Evolutionary conservation across 1,140 invertebrate species (phyloP).

Genomic region (Aphaenogaster floridana): DNA sequence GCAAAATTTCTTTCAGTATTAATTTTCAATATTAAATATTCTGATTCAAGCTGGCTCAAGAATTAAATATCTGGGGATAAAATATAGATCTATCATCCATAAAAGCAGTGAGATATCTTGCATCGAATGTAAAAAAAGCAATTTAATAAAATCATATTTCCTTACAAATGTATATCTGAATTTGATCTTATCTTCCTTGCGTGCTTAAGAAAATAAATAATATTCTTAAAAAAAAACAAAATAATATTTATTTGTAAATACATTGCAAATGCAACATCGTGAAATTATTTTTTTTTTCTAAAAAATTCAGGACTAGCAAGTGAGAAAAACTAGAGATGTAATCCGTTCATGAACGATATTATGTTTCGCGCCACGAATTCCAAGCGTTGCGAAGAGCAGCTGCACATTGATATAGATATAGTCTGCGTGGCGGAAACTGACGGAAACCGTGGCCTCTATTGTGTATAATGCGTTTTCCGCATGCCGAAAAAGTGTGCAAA

Average conservation of each 20-base stretch:
- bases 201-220: neutral
- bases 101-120: neutral
- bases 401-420: constrained; percentile 1
- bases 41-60: neutral
- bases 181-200: neutral
- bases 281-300: neutral
- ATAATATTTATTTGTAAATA: neutral
- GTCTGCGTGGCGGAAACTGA: neutral
- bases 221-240: neutral
- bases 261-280: neutral
- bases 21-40: constrained; percentile 13
- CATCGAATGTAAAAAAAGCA: neutral
- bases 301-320: neutral
- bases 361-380: constrained; percentile 21
- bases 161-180: neutral
- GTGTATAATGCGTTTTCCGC: neutral
- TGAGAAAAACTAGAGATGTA: constrained; percentile 24
- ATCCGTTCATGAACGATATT: constrained; percentile 14
- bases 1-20: neutral
- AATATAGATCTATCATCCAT: neutral
- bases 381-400: constrained; percentile 1
- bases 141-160: neutral
- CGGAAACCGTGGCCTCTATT: neutral
- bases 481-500: constrained; percentile 17
- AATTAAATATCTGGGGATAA: constrained; percentile 2